Percentiles rank a stretch among this genome's conserved stretches.
These are phyloP conservation scores for Aplysia californica DNA, from an alignment of 1,140 invertebrate species.

Conservation along the genomic window DNA sequence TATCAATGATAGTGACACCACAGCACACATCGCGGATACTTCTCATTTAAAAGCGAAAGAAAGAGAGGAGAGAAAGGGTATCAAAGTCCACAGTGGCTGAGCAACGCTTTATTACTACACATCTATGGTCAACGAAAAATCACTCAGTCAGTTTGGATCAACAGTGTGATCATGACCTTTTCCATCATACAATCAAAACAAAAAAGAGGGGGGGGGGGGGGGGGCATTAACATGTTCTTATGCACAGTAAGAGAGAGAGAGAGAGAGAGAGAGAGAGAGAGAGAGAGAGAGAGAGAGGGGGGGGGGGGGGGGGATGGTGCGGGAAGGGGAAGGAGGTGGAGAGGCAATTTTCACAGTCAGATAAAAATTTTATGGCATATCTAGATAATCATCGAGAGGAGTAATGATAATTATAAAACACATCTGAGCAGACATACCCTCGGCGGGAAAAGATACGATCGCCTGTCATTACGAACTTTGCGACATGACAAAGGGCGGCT, in stretches of 20 bases:
- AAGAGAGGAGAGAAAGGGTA: no score
- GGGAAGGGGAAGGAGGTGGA: neutral
- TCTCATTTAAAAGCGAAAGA: no score
- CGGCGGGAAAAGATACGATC: neutral
- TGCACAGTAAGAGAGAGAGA: conserved; percentile 5
- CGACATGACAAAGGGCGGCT: neutral
- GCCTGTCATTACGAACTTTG: neutral
- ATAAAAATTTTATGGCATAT: conserved; percentile 10
- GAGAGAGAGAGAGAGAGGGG: neutral
- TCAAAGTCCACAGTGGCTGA: neutral
- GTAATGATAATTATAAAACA: conserved; percentile 12
- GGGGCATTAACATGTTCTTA: neutral
- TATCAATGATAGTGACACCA: no score
- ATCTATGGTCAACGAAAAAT: neutral
- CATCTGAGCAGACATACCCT: neutral
- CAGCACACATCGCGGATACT: no score
- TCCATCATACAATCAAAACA: neutral
- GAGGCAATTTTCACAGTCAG: neutral
- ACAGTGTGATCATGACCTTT: neutral
- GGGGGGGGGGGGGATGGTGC: no score
- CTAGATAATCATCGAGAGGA: neutral
- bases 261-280: neutral
- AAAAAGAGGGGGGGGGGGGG: neutral
- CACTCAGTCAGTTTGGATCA: neutral
- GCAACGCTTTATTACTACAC: neutral